Base-by-base conservation (phyloP, 1,140 invertebrate species). In the Heliconius eleuchia region DNA sequence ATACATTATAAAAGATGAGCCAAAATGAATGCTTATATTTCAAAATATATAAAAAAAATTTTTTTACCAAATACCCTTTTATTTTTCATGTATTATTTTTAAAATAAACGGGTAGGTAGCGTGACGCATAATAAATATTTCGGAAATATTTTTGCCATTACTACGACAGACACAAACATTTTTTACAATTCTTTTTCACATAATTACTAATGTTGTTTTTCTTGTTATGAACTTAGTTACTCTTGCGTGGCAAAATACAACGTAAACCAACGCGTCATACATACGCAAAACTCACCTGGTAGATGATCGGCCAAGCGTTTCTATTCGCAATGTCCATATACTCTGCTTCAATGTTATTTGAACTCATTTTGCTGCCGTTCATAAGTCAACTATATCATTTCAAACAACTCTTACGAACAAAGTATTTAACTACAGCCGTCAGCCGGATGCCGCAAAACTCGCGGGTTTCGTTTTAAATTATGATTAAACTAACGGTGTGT, bases 261-360 rank as follows among this genome's bases (percentile, higher is more conserved):
- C 77, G 73, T 80, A 82, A 82, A 86, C 76, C 74, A 86, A 77
- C 82, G 82, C 84, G 83, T 85, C 76, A 85, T 83, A 86, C 81
- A 84, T 83, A 83, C 81, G 83, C 78, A 86, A 83, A 80, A 89
- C 89, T 88, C 95, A 97, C 97, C 96, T 97, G 96, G 91, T 96
- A 97, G 83, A 96, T 92, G 42, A 95, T 89, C 71, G 95, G 86
- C 97, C 97, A 97, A 78, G 95, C 95, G 87, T 95, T 95, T 82
- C 95, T 95, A 55, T 94, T 93, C 82, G 95, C 96, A 87, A 97
- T 95, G 84, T 96, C 95, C 81, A 95, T 94, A 90, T 96, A 97
- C 93, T 97, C 96, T 6, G 95, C 95, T 93, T 97, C 96, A 80
- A 97, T 95, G 87, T 95, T 96, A 81, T 95, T 92, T 34, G 84